Conservation (phyloP, 2,888 invertebrate species). For the Pantelozetes paolii region DNA sequence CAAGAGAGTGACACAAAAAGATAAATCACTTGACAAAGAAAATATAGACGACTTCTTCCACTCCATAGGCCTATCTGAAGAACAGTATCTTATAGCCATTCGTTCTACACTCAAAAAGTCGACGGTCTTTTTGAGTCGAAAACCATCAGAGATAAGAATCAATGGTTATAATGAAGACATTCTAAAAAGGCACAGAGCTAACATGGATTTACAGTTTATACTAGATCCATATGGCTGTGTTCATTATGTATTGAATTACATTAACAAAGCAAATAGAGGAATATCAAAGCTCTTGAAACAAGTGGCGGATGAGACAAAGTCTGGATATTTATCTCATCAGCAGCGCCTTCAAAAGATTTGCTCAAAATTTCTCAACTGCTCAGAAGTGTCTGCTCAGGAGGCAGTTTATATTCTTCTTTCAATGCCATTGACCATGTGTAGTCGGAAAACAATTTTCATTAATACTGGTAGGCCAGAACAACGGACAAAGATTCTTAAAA, state of each 20-base stretch:
- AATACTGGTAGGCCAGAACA: slow-evolving; percentile 48
- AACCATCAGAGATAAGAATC: slow-evolving; percentile 4
- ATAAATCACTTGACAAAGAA: neutral
- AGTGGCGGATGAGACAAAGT: slow-evolving; percentile 44
- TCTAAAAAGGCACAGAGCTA: neutral
- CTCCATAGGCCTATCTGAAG: neutral
- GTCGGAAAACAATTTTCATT: slow-evolving; percentile 46
- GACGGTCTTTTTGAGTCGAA: slow-evolving; percentile 9
- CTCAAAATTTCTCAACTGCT: slow-evolving; percentile 48
- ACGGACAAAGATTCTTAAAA: slow-evolving; percentile 49
- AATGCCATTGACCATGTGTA: slow-evolving; percentile 47
- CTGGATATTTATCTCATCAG: slow-evolving; percentile 48
- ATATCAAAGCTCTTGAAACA: slow-evolving; percentile 37
- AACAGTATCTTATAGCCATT: neutral
- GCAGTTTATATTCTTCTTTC: slow-evolving; percentile 47
- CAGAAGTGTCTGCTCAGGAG: slow-evolving; percentile 49
- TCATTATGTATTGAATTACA: slow-evolving; percentile 38
- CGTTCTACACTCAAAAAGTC: slow-evolving; percentile 3
- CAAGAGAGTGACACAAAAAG: neutral
- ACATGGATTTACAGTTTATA: slow-evolving; percentile 43
- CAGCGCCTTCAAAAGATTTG: slow-evolving; percentile 46
- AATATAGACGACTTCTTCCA: slow-evolving; percentile 10
- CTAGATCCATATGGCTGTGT: slow-evolving; percentile 41
- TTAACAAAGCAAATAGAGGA: slow-evolving; percentile 41
- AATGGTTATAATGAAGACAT: slow-evolving; percentile 34